Conservation (phyloP, 2,888 invertebrate genomes). For the Panopea generosa region DNA sequence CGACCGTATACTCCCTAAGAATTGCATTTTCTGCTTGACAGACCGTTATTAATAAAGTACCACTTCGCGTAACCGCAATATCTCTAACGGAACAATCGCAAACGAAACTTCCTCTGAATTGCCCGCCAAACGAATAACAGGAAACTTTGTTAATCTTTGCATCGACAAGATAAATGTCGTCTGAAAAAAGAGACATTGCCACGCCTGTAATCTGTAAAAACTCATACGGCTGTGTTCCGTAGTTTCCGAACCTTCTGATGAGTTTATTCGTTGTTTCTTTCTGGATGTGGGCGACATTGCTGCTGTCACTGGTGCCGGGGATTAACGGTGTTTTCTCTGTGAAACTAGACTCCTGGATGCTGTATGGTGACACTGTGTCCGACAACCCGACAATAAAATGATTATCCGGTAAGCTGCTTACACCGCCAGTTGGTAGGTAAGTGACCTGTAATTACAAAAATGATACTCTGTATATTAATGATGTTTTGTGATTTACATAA, state of each 20-base stretch:
- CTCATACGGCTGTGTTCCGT: slow-evolving; percentile 61
- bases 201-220: slow-evolving; percentile 67
- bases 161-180: slow-evolving; percentile 67
- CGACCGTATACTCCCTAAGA: slow-evolving; percentile 65
- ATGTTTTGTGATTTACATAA: too few species aligned
- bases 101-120: slow-evolving; percentile 60
- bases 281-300: neutral
- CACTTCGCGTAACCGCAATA: slow-evolving; percentile 62
- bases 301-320: neutral
- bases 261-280: slow-evolving; percentile 28
- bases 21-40: slow-evolving; percentile 65
- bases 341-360: neutral
- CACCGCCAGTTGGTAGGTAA: slow-evolving; percentile 67
- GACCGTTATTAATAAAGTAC: slow-evolving; percentile 66
- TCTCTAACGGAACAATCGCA: slow-evolving; percentile 74
- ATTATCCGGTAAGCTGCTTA: slow-evolving; percentile 72
- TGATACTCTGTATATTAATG: too few species aligned
- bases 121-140: slow-evolving; percentile 64
- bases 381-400: slow-evolving; percentile 66
- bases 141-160: slow-evolving; percentile 67
- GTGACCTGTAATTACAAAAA: slow-evolving; percentile 55
- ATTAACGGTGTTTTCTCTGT: slow-evolving; percentile 47
- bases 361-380: slow-evolving; percentile 57
- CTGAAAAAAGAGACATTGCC: slow-evolving; percentile 58
- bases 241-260: slow-evolving; percentile 61